Percentiles rank a stretch among this genome's conserved stretches.
These are phyloP conservation scores for Trisateles emortualis DNA, from an alignment of 2,888 invertebrate species.

Conservation along the genomic window DNA sequence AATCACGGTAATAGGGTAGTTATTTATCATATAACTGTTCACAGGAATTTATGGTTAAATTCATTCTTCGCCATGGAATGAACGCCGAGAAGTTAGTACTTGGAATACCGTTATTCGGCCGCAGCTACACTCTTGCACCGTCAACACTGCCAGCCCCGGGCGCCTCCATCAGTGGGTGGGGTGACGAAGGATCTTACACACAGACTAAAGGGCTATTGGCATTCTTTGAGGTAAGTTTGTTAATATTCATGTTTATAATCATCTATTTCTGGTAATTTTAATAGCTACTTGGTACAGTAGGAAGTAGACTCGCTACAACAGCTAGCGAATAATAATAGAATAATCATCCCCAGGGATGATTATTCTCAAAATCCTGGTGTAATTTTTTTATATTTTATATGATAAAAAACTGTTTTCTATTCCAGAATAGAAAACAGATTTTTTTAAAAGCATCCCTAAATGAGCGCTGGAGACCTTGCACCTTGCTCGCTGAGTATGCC, in stretches of 20 bases:
- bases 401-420: no score
- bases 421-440: no score
- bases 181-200: conserved; percentile 89
- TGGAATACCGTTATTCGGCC: conserved; percentile 91
- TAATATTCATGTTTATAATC: neutral
- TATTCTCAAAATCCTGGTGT: no score
- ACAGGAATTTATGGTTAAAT: conserved; percentile 90
- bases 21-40: conserved; percentile 14
- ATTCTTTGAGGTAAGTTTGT: conserved; percentile 89
- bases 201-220: conserved; percentile 89
- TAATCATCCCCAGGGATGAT: no score
- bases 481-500: no score
- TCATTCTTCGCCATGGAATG: conserved; percentile 88
- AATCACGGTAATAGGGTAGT: no score
- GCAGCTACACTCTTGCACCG: conserved; percentile 89
- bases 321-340: no score
- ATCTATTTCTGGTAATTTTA: neutral
- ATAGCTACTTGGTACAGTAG: no score
- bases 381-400: no score
- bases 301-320: no score
- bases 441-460: no score
- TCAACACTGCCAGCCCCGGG: conserved; percentile 85
- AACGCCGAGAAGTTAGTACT: conserved; percentile 90
- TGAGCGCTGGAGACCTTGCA: no score
- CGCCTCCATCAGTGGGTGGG: conserved; percentile 87